phyloP scores from a whole-genome alignment of 2,797 vertebrate species.

The Capromys pilorides region DNA sequence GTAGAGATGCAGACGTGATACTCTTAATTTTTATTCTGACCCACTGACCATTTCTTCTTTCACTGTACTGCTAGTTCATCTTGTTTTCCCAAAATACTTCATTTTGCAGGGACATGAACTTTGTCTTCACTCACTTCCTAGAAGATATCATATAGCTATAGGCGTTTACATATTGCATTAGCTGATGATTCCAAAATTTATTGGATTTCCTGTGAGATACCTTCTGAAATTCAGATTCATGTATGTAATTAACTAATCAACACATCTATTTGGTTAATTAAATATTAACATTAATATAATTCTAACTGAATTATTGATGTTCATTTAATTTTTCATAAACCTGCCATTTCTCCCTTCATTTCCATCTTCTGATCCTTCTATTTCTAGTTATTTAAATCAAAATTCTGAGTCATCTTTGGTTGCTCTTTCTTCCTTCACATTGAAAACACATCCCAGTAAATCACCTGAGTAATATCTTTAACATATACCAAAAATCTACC shows the following conservation, averaged over 20 bases:
- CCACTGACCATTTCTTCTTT: background rate
- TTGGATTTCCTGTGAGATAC: background rate
- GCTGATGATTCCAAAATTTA: background rate
- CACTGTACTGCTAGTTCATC: background rate
- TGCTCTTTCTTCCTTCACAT: background rate
- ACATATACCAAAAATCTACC: background rate
- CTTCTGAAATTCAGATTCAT: background rate
- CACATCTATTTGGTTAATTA: constrained; percentile 2
- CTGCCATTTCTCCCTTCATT: background rate
- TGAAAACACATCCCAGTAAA: background rate
- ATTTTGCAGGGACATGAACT: background rate
- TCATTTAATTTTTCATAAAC: background rate
- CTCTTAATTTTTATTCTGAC: background rate
- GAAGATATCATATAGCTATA: background rate
- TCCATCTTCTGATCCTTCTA: background rate
- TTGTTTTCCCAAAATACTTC: background rate
- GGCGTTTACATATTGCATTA: background rate
- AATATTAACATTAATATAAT: background rate
- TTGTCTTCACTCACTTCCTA: background rate
- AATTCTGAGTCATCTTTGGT: background rate
- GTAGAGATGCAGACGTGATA: too few relatives aligned
- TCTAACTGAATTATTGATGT: background rate
- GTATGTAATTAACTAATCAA: background rate
- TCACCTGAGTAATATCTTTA: background rate
- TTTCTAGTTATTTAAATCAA: background rate